These are phyloP conservation scores for Eudasyphora cyanicolor DNA, from an alignment of 2,888 invertebrate species.

Conservation along the genomic window DNA sequence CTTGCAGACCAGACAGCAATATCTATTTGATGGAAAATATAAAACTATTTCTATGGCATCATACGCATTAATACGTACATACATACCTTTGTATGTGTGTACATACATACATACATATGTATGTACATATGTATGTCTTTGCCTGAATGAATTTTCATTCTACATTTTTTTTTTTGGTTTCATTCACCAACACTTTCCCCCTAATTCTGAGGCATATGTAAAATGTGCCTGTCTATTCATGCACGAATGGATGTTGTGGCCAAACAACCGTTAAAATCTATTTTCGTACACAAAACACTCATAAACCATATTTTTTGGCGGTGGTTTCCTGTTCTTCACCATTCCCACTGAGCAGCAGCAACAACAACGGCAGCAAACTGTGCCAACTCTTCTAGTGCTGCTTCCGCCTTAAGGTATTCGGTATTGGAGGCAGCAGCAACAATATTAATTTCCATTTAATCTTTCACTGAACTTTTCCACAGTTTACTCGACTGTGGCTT, in stretches of 20 bases:
- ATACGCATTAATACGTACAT: conserved; percentile 34
- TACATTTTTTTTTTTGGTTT: conserved; percentile 42
- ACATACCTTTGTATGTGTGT: conserved; percentile 16
- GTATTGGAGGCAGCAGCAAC: background rate
- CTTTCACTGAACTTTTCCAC: conserved; percentile 9
- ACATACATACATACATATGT: background rate
- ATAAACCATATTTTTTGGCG: conserved; percentile 17
- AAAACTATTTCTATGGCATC: conserved; percentile 43
- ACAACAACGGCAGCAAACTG: background rate
- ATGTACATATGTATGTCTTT: background rate
- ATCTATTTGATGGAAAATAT: conserved; percentile 38
- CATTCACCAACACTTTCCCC: conserved; percentile 35
- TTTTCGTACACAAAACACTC: conserved; percentile 26
- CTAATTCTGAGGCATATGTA: conserved; percentile 18
- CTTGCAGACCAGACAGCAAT: background rate
- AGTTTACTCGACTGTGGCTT: background rate
- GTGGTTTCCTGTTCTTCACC: conserved; percentile 48
- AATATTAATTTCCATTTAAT: conserved; percentile 41
- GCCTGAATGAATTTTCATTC: conserved; percentile 25
- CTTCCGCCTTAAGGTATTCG: conserved; percentile 46
- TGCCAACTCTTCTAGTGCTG: conserved; percentile 37
- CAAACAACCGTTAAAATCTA: conserved; percentile 36
- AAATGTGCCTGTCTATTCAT: conserved; percentile 7
- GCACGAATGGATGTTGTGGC: conserved; percentile 30
- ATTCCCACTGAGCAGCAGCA: background rate